These are phyloP conservation scores for Xanthostigma xanthostigma DNA, from an alignment of 2,888 invertebrate genomes.

Conservation along the genomic window DNA sequence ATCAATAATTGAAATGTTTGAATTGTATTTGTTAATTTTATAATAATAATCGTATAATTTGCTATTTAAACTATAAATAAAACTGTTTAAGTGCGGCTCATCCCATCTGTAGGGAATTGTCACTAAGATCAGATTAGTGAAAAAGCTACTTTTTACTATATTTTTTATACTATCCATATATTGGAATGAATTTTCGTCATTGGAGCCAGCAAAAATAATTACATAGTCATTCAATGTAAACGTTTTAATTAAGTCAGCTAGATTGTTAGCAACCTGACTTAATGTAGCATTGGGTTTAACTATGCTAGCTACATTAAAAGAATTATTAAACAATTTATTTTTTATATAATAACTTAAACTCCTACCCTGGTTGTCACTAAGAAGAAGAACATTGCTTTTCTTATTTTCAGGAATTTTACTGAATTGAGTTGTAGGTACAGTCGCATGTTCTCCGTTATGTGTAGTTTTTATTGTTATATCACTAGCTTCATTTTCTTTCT, in stretches of 20 bases:
- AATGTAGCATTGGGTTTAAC: background rate
- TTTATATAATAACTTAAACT: background rate
- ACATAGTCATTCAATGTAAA: background rate
- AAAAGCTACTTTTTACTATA: too few relatives aligned
- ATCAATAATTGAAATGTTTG: too few relatives aligned
- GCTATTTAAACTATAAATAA: too few relatives aligned
- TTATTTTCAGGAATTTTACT: background rate
- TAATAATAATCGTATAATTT: too few relatives aligned
- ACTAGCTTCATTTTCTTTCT: too few relatives aligned
- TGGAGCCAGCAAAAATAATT: background rate
- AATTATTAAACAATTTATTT: background rate
- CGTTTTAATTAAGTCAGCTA: background rate
- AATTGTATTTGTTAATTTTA: too few relatives aligned
- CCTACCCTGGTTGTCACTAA: background rate
- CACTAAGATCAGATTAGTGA: too few relatives aligned
- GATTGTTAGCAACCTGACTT: background rate
- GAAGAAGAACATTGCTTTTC: background rate
- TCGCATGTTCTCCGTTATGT: background rate
- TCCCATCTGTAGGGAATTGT: too few relatives aligned
- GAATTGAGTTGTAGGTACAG: background rate
- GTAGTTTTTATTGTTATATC: background rate
- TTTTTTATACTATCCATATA: too few relatives aligned
- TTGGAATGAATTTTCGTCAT: too few relatives aligned
- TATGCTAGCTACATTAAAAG: background rate
- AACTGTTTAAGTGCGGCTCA: too few relatives aligned